These are phyloP conservation scores for Pantherophis vulpinus DNA, from an alignment of 2,797 vertebrate genomes.

Conservation along the genomic window DNA sequence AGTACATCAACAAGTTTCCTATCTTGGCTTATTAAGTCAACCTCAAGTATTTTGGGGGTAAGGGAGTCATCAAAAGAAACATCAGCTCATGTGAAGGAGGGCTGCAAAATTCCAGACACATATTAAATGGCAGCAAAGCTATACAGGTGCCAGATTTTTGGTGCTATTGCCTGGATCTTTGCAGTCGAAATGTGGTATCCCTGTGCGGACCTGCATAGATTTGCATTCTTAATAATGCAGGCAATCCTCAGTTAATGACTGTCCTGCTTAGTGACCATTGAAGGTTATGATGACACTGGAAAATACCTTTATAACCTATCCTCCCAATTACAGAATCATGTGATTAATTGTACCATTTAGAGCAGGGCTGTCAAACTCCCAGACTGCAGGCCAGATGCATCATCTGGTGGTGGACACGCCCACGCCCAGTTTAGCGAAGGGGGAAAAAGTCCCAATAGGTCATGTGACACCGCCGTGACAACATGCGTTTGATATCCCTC, in stretches of 20 bases:
- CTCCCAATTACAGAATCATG: neutral
- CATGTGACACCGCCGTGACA: too few relatives aligned
- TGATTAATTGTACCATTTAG: neutral
- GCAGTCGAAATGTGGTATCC: neutral
- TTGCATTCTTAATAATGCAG: neutral
- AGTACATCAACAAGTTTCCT: neutral
- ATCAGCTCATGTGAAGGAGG: neutral
- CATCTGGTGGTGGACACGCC: too few relatives aligned
- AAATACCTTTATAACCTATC: neutral
- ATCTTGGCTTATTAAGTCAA: neutral
- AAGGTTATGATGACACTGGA: neutral
- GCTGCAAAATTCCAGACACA: neutral
- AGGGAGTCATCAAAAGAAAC: neutral
- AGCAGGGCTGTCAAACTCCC: neutral
- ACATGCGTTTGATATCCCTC: too few relatives aligned
- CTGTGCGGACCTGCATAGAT: neutral
- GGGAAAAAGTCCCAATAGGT: too few relatives aligned
- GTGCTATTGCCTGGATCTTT: neutral
- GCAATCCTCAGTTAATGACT: neutral
- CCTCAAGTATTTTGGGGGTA: neutral
- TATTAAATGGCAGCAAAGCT: neutral
- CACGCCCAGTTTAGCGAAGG: too few relatives aligned
- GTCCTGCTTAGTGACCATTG: neutral
- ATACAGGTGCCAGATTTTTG: neutral
- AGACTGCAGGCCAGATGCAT: too few relatives aligned